Evolutionary conservation across 2,113 vertebrate species (phyloP).

Genomic region (Trematocara stigmaticum): DNA sequence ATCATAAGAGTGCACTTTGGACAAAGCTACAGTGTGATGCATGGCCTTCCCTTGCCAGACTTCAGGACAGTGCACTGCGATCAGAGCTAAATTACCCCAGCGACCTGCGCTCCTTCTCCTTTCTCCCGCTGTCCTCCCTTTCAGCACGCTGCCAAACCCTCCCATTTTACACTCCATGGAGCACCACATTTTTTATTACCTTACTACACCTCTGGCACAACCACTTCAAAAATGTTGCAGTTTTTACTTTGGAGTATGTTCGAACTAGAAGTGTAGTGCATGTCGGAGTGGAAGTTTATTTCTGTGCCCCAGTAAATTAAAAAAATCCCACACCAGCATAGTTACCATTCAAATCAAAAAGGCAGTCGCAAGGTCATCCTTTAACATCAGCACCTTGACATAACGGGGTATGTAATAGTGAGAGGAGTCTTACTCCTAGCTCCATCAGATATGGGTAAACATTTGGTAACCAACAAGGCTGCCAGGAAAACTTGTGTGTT

Average conservation of each 20-base stretch:
- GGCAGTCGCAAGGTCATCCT: background rate
- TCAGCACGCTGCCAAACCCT: conserved; percentile 23
- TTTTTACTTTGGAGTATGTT: background rate
- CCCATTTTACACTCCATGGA: conserved; percentile 48
- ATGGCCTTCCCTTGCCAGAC: conserved; percentile 42
- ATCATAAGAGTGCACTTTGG: conserved; percentile 45
- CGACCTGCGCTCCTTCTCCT: conserved; percentile 18
- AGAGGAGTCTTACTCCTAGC: background rate
- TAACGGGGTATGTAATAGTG: background rate
- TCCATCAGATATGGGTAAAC: background rate
- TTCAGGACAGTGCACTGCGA: conserved; percentile 9
- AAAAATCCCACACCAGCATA: background rate
- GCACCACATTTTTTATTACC: conserved; percentile 9
- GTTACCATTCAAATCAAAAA: background rate
- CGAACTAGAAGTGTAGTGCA: background rate
- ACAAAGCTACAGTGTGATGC: conserved; percentile 63
- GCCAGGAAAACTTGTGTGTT: background rate
- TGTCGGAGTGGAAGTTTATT: conserved; percentile 7
- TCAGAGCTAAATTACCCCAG: conserved; percentile 58
- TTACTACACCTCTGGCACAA: background rate
- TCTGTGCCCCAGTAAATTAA: background rate
- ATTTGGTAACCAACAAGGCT: background rate
- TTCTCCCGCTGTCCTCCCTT: conserved; percentile 7
- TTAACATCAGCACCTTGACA: background rate
- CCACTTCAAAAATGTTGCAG: conserved; percentile 14